Base-by-base conservation (phyloP, 2,888 invertebrate species). In the Fabriciana adippe region DNA sequence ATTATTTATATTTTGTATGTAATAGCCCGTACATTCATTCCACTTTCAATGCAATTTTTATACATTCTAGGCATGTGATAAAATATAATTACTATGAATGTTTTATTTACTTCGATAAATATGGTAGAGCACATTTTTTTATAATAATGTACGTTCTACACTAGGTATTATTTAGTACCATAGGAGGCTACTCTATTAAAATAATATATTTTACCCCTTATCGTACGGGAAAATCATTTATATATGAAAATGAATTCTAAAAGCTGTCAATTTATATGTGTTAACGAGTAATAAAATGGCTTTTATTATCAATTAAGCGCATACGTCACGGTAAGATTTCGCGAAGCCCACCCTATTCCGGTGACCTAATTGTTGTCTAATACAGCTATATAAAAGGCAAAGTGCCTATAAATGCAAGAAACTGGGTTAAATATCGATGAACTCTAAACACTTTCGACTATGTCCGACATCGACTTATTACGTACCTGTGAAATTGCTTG, bases 361-460 rank as follows among this genome's bases (percentile, higher is more conserved):
- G 70, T 89, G 91, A 91, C 92, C 91, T 89, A 88, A 90, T 90
- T 92, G 88, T 84, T 83, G 84, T 82, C 82, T 84, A 83, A 84
- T 88, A 88, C 82, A 81, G 82, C 81, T 79, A 80, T 86, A 79
- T 83, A 86, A 84, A 81, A 80, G 76, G 82, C 81, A 79, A 88
- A 87, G 87, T 84, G 86, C 82, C 89, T 87, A 88, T 90, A 88
- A 90, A 90, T 86, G 85, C 80, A 86, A 85, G 86, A 83, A 92
- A 88, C 82, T 89, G 80, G 91, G 91, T 89, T 91, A 90, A 90
- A 90, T 90, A 89, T 89, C 86, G 87, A 90, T 84, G 85, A 80
- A 84, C 82, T 79, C 79, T 81, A 81, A 81, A 84, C 81, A 83
- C 76, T 82, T 78, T 80, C 79, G 76, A 80, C 82, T 79, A 80